These are phyloP conservation scores for Drosophila robusta DNA, from an alignment of 2,888 invertebrate genomes.

Conservation along the genomic window DNA sequence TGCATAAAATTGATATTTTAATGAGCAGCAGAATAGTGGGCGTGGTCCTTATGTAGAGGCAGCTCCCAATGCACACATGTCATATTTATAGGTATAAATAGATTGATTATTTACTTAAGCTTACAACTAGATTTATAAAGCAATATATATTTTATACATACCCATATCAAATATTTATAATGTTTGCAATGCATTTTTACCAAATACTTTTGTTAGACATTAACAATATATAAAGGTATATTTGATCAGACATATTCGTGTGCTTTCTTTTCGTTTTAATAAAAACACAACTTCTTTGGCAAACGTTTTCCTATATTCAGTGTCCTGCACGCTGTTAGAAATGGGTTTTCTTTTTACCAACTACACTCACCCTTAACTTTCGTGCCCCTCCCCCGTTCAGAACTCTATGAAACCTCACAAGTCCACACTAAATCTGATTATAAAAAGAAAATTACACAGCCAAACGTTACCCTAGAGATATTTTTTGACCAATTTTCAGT, in stretches of 20 bases:
- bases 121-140: not conserved
- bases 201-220: no score
- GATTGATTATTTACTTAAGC: no score
- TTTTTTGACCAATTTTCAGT: conserved; percentile 3
- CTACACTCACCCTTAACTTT: not conserved
- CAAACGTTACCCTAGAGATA: conserved; percentile 5
- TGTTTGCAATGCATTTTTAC: no score
- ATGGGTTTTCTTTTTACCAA: not conserved
- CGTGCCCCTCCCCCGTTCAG: not conserved
- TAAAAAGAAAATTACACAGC: not conserved
- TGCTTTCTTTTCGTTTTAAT: no score
- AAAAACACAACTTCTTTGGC: not conserved
- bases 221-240: no score
- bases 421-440: conserved; percentile 1
- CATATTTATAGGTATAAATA: not conserved
- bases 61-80: not conserved
- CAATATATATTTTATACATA: not conserved
- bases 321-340: not conserved
- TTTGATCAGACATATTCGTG: no score
- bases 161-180: no score
- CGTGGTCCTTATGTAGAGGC: not conserved
- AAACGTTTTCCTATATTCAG: not conserved
- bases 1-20: conserved; percentile 67
- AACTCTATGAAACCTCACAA: conserved; percentile 3
- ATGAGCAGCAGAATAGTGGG: conserved; percentile 34